Base-by-base conservation (phyloP, 1,140 invertebrate species). In the Brachionus sp. region DNA sequence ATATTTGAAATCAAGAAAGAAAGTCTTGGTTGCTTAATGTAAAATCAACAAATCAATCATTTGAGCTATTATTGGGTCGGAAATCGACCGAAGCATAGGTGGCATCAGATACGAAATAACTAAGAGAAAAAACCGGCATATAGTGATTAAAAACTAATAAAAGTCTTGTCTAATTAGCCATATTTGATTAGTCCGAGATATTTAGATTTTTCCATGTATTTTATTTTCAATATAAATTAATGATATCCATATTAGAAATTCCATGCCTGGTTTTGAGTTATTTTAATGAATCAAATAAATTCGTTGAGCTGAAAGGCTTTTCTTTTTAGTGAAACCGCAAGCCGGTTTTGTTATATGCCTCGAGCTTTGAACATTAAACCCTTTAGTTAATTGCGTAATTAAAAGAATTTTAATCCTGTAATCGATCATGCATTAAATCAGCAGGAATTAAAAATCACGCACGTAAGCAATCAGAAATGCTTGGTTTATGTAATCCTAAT, bases 391-490 rank as follows among this genome's bases (percentile, higher is more conserved):
- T 70, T 70, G 66, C 35, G 16, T 23, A 70, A 70, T 39, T 42
- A 9, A 70, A 4, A 23, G 2, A 66, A 66, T 33, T 33, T 70
- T 39, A 70, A 70, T 37, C 35, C 16, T 6, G 19, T n/a, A 70
- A 39, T 70, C 19, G 35, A 70, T 70, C 66, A 70, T 70, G 66
- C 66, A 39, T 70, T 37, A 70, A 70, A 70, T 70, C 35, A 70
- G 66, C 37, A 37, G 66, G 66, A 70, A 70, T 39, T 39, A 9
- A 37, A 39, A 70, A 35, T 57, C 50, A 57, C 50, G 50, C 50
- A 19, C 50, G 7, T 25, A 57, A 19, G 50, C 50, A 57, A 37
- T 37, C 33, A n/a, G 66, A 70, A 70, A 39, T 70, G 9, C n/a
- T 16, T 5, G n/a, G 50, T 19, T 57, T 57, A 53, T 16, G 12